Base-by-base conservation (phyloP, 2,888 invertebrate genomes). In the Lasioglossum oenotherae region DNA sequence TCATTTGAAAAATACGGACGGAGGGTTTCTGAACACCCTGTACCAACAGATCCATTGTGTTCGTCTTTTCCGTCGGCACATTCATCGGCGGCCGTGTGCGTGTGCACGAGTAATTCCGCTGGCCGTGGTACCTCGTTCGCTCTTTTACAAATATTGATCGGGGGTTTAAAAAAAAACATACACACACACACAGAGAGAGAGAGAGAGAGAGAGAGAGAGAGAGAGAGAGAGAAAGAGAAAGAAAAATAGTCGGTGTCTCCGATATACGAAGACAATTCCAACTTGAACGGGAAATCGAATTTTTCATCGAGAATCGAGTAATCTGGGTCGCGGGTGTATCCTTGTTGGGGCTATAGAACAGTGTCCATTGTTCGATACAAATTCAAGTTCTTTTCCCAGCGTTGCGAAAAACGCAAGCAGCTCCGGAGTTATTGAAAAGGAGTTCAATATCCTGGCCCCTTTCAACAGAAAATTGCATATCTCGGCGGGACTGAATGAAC, bases 121-220 rank as follows among this genome's bases (percentile, higher is more conserved):
- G 80, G 85, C 44, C 53, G 60, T 12, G 78, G 44, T 74, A 46
- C 49, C n/a, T 38, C 77, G 84, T 74, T 44, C n/a, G 78, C 77
- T 78, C 75, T 81, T 78, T 86, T 44, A 71, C 74, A 78, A 85
- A 86, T 85, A 85, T 81, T 67, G 85, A 81, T 86, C 85, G 80
- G 46, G 81, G 41, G 71, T 38, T 31, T 31, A 12, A n/a, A 71
- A 71, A 71, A 57, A n/a, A 23, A 49, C 19, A 19, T 5, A 46
- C 16, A 49, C 5, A 19, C 19, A 49, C 2, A 49, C 2, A 23
- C 6, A 53, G 2, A 53, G 49, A n/a, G 38, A 69, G 35, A 67
- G 38, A 69, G 19, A 64, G 67, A 64, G n/a, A n/a, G n/a, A n/a
- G n/a, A n/a, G n/a, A n/a, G n/a, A n/a, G n/a, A n/a, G n/a, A n/a